Evolutionary conservation across 2,113 vertebrate genomes (phyloP).

Genomic region (Morone chrysops): DNA sequence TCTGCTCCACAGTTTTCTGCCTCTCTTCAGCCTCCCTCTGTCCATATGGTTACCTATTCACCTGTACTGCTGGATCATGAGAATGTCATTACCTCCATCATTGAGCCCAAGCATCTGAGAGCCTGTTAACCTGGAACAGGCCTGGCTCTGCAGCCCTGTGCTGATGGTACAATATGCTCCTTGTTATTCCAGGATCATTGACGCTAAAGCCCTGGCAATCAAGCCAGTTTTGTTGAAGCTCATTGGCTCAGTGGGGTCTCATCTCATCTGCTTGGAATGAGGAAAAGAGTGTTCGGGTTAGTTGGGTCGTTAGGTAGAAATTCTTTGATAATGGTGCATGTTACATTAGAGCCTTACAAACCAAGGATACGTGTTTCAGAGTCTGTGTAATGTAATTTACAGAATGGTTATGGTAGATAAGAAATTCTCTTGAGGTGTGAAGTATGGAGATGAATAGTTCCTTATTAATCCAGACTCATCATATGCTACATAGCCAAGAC

Average conservation of each 20-base stretch:
- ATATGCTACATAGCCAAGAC: constrained; percentile 38
- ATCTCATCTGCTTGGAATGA: constrained; percentile 73
- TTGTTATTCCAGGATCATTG: constrained; percentile 87
- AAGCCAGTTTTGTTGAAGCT: constrained; percentile 82
- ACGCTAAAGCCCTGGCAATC: constrained; percentile 81
- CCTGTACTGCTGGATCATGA: constrained; percentile 72
- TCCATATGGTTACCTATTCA: constrained; percentile 69
- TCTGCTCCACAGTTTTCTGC: constrained; percentile 68
- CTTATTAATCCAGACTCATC: constrained; percentile 57
- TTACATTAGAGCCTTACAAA: constrained; percentile 79
- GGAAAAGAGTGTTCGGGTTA: constrained; percentile 67
- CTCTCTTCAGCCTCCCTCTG: constrained; percentile 68
- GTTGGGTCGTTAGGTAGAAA: constrained; percentile 81
- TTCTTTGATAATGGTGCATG: constrained; percentile 77
- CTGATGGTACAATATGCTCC: constrained; percentile 84
- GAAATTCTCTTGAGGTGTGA: constrained; percentile 63
- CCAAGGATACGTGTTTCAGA: constrained; percentile 71
- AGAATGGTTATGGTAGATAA: constrained; percentile 63
- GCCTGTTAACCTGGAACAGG: constrained; percentile 78
- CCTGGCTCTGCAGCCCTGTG: constrained; percentile 65
- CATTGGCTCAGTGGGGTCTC: constrained; percentile 84
- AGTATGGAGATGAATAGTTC: constrained; percentile 64
- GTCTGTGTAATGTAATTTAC: constrained; percentile 69
- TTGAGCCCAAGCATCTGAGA: constrained; percentile 71
- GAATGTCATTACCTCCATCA: constrained; percentile 80